phyloP scores from a whole-genome alignment of 2,113 vertebrate genomes.

The Synodontis membranacea region DNA sequence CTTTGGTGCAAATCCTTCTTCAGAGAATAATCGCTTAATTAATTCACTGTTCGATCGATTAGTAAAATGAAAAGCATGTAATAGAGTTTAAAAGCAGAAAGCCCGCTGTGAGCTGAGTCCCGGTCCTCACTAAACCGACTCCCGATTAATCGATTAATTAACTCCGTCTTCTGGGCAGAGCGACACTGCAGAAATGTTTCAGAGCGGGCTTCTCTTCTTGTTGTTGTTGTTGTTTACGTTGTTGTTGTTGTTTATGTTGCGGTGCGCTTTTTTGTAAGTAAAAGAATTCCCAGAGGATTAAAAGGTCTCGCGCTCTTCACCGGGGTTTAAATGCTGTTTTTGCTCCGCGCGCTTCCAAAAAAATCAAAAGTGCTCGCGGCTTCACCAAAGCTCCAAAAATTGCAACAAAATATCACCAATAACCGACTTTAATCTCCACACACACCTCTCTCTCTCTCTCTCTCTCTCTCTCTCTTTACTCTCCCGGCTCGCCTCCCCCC shows the following conservation, averaged over 20 bases:
- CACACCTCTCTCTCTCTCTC: neutral
- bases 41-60: neutral
- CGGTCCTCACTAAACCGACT: neutral
- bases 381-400: neutral
- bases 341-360: slow-evolving; percentile 44
- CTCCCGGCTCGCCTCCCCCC: slow-evolving; percentile 25
- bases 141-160: neutral
- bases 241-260: neutral
- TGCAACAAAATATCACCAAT: neutral
- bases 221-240: neutral
- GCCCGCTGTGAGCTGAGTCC: neutral
- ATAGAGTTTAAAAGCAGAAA: neutral
- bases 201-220: neutral
- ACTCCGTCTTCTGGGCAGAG: neutral
- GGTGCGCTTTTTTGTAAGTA: neutral
- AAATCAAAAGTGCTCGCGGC: slow-evolving; percentile 55
- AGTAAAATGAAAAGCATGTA: neutral
- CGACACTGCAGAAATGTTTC: neutral
- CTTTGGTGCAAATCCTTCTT: neutral
- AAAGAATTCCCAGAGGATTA: neutral
- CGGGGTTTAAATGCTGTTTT: slow-evolving; percentile 20
- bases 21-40: neutral
- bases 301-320: neutral
- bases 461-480: slow-evolving; percentile 8
- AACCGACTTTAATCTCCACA: neutral